phyloP scores from a whole-genome alignment of 2,113 vertebrate genomes.

The Lethenteron reissneri region DNA sequence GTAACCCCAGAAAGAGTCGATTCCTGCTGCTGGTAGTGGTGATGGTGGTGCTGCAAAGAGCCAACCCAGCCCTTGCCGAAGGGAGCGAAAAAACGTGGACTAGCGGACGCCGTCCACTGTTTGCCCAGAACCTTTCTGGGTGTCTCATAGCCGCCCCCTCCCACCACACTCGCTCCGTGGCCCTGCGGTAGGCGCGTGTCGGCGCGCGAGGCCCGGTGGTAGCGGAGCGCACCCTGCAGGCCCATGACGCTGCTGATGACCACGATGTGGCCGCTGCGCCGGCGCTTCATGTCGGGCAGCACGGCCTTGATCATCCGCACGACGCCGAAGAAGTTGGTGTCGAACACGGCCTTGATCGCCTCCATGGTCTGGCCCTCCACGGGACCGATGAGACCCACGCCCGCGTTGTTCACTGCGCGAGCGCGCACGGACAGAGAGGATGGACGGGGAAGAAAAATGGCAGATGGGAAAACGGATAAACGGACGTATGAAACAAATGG shows the following conservation, averaged over 20 bases:
- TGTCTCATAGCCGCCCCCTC: not conserved
- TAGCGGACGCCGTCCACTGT: too few species aligned
- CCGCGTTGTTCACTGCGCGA: constrained; percentile 57
- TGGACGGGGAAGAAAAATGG: not conserved
- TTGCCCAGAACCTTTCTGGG: not conserved
- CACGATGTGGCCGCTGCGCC: constrained; percentile 50
- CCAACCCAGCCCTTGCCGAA: too few species aligned
- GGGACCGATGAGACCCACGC: constrained; percentile 51
- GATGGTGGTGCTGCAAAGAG: too few species aligned
- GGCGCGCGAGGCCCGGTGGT: too few species aligned
- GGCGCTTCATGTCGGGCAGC: constrained; percentile 58
- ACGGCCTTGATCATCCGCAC: constrained; percentile 64
- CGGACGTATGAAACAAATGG: too few species aligned
- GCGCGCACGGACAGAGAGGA: not conserved
- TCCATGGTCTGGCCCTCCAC: constrained; percentile 50
- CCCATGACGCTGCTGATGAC: constrained; percentile 76
- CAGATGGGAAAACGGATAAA: not conserved
- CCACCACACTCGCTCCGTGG: too few species aligned
- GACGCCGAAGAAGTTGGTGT: constrained; percentile 71
- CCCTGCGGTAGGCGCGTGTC: too few species aligned
- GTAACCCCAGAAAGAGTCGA: too few species aligned
- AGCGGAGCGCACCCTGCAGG: constrained; percentile 30
- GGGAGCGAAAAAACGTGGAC: too few species aligned
- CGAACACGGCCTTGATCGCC: constrained; percentile 52
- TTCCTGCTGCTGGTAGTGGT: too few species aligned